Evolutionary conservation across 2,888 invertebrate species (phyloP), one percentile per base, ranked within the genome.

Genomic region (Acanthopleura granulata): DNA sequence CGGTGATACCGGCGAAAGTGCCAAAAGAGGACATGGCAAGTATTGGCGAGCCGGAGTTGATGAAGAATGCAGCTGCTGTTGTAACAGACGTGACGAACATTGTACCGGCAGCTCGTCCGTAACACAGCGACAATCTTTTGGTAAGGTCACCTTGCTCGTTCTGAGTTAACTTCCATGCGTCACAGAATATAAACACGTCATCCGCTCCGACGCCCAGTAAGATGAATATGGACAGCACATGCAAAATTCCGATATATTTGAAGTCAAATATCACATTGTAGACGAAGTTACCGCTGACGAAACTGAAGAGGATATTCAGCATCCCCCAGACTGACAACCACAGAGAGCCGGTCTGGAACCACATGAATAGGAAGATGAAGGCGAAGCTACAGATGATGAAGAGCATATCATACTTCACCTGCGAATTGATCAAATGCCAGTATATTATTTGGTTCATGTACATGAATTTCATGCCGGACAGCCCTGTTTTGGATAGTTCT

Each of bases 21-120:
- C 82, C 82, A 62, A 82, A 82, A 22, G 79, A 75, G 15, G 73
- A 62, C 18, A 82, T 74, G 15, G 79, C 75, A 11, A 82, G 74
- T 15, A 82, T 30, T 16, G 80, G 81, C 6, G 79, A 83, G 62
- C 77, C 72, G 16, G 83, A 71, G 73, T 75, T 82, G 30, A 75
- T 77, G 50, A 82, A 72, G 75, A 82, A 80, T 14, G 79, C 79
- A 0, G 69, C 62, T n/a, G 74, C 71, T 27, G 79, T 79, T n/a
- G 79, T 80, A 18, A 76, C 25, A 29, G 79, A 79, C n/a, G 79
- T 79, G n/a, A 80, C 72, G 16, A 79, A 72, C 74, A 80, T 79
- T 30, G 76, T 72, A 49, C 72, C 57, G 3, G 66, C 73, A 3
- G 74, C 76, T 30, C 75, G 77, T 16, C 74, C 51, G 29, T 80